phyloP scores from a whole-genome alignment of 2,113 vertebrate species.

The Chionomys nivalis region DNA sequence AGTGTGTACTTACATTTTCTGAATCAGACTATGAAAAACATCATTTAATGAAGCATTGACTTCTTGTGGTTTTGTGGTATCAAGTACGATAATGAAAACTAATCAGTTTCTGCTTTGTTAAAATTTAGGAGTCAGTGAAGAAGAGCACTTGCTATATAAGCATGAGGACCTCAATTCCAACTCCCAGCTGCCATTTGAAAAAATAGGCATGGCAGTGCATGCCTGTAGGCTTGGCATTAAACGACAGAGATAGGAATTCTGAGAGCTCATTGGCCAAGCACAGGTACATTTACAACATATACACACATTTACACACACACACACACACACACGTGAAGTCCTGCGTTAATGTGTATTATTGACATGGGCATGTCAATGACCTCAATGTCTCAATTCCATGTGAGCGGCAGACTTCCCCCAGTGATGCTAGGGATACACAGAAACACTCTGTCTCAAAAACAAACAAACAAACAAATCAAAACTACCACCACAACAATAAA shows the following conservation, averaged over 20 bases:
- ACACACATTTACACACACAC: neutral
- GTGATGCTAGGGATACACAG: too few species aligned
- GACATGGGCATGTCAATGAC: neutral
- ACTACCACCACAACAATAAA: too few species aligned
- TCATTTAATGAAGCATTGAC: neutral
- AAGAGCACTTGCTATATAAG: neutral
- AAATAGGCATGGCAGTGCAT: too few species aligned
- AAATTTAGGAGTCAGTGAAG: neutral
- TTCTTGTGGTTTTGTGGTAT: neutral
- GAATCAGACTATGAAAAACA: neutral
- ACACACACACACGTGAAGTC: neutral
- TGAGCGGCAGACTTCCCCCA: neutral
- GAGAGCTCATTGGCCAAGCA: neutral
- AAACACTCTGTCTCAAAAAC: too few species aligned
- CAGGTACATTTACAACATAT: neutral
- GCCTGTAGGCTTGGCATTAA: neutral
- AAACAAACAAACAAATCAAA: too few species aligned
- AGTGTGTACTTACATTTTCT: neutral
- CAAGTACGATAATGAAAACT: neutral
- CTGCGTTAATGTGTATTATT: neutral
- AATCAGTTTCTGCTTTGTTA: slow-evolving; percentile 45
- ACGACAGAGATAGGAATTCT: neutral
- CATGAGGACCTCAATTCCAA: neutral
- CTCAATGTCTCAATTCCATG: neutral
- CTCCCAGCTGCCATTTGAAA: neutral